These are phyloP conservation scores for Hippocampus zosterae DNA, from an alignment of 2,113 vertebrate genomes.

Conservation along the genomic window DNA sequence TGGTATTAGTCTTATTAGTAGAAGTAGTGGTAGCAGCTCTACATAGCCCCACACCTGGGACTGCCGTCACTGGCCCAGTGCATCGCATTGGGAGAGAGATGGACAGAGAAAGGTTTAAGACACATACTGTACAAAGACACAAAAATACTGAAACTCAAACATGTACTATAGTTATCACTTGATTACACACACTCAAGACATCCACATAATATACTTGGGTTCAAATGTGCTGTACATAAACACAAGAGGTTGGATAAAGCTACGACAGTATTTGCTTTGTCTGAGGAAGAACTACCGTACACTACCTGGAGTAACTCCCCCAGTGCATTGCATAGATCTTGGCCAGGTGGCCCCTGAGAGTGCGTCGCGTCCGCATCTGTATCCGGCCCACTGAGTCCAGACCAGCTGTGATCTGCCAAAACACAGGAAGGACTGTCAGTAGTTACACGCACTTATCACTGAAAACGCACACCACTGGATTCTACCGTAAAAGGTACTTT, in stretches of 20 bases:
- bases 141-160: constrained; percentile 13
- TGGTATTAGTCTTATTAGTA: constrained; percentile 69
- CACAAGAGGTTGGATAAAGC: not conserved
- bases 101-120: constrained; percentile 46
- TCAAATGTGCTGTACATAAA: not conserved
- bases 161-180: not conserved
- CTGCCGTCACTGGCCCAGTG: constrained; percentile 66
- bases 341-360: constrained; percentile 91
- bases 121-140: constrained; percentile 26
- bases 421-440: constrained; percentile 48
- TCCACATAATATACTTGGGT: not conserved
- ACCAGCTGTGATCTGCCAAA: constrained; percentile 89
- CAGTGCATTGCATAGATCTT: constrained; percentile 99
- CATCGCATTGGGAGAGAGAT: constrained; percentile 58
- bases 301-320: constrained; percentile 92
- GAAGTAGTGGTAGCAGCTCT: constrained; percentile 11
- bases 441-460: constrained; percentile 13
- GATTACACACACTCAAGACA: not conserved
- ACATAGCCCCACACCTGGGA: constrained; percentile 68
- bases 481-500: constrained; percentile 13
- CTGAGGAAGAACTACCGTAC: not conserved
- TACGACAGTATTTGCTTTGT: not conserved
- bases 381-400: constrained; percentile 95
- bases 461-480: constrained; percentile 14
- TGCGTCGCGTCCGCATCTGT: constrained; percentile 95